Base-by-base conservation (phyloP, 2,888 invertebrate genomes). In the Lepidocyrtoides sp. region DNA sequence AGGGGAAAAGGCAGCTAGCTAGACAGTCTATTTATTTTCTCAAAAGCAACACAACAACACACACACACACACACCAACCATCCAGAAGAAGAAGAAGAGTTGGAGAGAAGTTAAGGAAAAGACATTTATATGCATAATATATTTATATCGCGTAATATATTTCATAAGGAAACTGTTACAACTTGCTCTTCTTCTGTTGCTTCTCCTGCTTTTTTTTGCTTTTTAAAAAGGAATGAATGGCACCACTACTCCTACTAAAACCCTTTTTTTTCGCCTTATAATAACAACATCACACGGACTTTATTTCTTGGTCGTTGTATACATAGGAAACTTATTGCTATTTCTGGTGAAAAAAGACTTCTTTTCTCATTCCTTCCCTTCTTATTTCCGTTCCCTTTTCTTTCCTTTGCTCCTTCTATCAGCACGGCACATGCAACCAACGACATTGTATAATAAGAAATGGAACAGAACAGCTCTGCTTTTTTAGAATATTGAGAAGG, bases 11-110 rank as follows among this genome's bases (percentile, higher is more conserved):
- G 29, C 3, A 41, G 81, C 44, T 12, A 48, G 36, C 54, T n/a
- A 88, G 89, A 85, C 91, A 91, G 84, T 83, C 85, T 91, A 91
- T 91, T 91, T 91, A 91, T 91, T 91, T 91, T 84, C 83, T 91
- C 72, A 82, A 91, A 87, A 82, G 69, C 41, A 91, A 72, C 87
- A 87, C 69, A 91, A 63, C 77, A 89, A 66, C 17, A 32, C 60
- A 88, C 57, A 48, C 44, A 72, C 32, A 72, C 63, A 54, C 75
- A 51, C 44, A 44, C 63, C 54, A 57, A 17, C n/a, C 32, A 66
- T 66, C 66, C 66, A 66, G 66, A 66, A 32, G 7, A 36, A 36
- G 36, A 36, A 72, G 44, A 14, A 36, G 69, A 63, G 44, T 41
- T 69, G 66, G 85, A 75, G 23, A 79, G 63, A 41, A 26, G 20